phyloP scores from a whole-genome alignment of 2,888 invertebrate species.

The Itoplectis maculator region DNA sequence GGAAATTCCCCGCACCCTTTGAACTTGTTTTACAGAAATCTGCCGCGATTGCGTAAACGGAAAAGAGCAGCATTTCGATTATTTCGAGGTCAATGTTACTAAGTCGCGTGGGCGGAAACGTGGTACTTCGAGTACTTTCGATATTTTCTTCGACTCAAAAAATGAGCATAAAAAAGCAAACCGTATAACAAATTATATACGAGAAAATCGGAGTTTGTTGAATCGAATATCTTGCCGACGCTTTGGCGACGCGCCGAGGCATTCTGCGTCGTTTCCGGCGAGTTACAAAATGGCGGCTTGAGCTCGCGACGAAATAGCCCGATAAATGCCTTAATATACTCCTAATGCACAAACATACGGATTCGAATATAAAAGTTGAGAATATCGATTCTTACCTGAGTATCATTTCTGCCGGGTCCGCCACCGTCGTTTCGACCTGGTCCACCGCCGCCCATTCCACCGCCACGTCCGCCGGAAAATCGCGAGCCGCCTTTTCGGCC shows the following conservation, averaged over 20 bases:
- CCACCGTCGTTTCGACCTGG: constrained; percentile 60
- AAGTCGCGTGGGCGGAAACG: no score
- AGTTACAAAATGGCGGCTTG: constrained; percentile 6
- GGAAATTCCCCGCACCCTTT: no score
- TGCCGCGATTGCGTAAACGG: not conserved
- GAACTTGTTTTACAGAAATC: not conserved
- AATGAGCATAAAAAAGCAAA: not conserved
- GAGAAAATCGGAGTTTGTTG: not conserved
- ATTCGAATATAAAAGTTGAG: not conserved
- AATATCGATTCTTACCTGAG: constrained; percentile 43
- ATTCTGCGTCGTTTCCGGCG: not conserved
- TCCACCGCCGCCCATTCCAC: constrained; percentile 74
- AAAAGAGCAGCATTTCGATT: not conserved
- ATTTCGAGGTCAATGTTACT: no score
- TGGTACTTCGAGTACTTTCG: no score
- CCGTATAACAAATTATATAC: no score
- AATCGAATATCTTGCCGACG: constrained; percentile 2
- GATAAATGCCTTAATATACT: not conserved
- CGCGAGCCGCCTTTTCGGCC: constrained; percentile 79
- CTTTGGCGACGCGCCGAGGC: not conserved
- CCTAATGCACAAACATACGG: no score
- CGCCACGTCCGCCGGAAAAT: constrained; percentile 80
- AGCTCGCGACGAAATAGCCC: not conserved
- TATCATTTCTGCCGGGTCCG: constrained; percentile 50
- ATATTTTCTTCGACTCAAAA: not conserved